Evolutionary conservation across 2,888 invertebrate genomes (phyloP), one percentile per base, ranked within the genome.

Genomic region (Lissonota sp.): DNA sequence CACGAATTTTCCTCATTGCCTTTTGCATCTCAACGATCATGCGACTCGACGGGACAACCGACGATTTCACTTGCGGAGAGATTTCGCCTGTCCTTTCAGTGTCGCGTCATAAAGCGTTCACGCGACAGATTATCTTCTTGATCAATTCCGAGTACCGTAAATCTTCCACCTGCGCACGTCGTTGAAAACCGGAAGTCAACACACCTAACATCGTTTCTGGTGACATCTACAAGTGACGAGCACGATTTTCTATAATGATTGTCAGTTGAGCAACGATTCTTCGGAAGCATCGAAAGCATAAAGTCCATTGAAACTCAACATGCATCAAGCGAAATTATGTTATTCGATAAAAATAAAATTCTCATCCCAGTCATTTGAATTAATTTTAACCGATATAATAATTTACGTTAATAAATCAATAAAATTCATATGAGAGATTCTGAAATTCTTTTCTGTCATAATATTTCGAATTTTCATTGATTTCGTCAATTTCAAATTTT

Each of bases 21-120:
- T 42, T 73, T 66, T 70, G 70, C 73, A 77, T 73, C 16, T 42
- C 14, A 69, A 58, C 63, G 37, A 69, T 16, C n/a, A n/a, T 10
- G n/a, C 51, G n/a, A 57, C 16, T 16, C 40, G n/a, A 58, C 12
- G 42, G 40, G 12, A 44, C 44, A 14, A 64, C 44, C 44, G 10
- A 49, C 26, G 74, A 78, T 81, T 81, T 81, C 74, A 64, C 73
- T 77, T 16, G 46, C n/a, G 16, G 79, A 73, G 73, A 79, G 55
- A 72, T 79, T 79, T 79, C 26, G 55, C 67, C 3, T 39, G 79
- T 58, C 58, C 12, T 57, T 40, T 49, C 51, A 14, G 44, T 58
- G 55, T 46, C 53, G 26, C 60, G 39, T 40, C n/a, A 12, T 53
- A 53, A 12, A 46, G 49, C 62, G 63, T 55, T 60, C 66, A 57